Evolutionary conservation across 2,888 invertebrate species (phyloP), one percentile per base, ranked within the genome.

Genomic region (Busseola fusca): DNA sequence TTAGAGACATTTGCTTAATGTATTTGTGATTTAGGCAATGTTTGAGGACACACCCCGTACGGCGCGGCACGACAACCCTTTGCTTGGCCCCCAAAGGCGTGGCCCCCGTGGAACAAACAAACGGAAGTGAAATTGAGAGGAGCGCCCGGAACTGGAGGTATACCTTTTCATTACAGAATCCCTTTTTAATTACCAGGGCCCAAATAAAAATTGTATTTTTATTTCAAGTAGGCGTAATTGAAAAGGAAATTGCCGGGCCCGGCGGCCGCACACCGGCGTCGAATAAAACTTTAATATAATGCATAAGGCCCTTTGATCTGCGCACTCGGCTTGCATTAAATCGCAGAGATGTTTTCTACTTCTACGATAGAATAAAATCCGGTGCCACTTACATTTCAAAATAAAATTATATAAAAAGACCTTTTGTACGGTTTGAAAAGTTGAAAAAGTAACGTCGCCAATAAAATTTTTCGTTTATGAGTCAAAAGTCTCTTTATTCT

Each of bases 141-240:
- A 94, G 93, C 93, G 91, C 90, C 94, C 94, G 94, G 93, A 94
- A 95, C 94, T 91, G 91, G 86, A 93, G 92, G 94, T 94, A 94
- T 95, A 95, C 95, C 95, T 95, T 95, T 95, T 94, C 94, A 95
- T 95, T 95, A 95, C 94, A 93, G 92, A 94, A 95, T 95, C 95
- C 95, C 95, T 94, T 95, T 95, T 95, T 95, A 95, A 95, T 95
- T 95, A 95, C 95, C 93, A 92, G 90, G 92, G 91, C 91, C 93
- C 91, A 93, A 94, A 95, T 93, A 94, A 95, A 95, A 95, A 94
- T 94, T 94, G 94, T 94, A 93, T 95, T 95, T 93, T 95, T 94
- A 94, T 94, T 94, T 92, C 95, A 95, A 95, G 95, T 93, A 93
- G 94, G 90, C 93, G 94, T 95, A 95, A 95, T 95, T 95, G 94